Evolutionary conservation across 2,113 vertebrate species (phyloP), one percentile per base, ranked within the genome.

Genomic region (Forbesichthys papilliferus): DNA sequence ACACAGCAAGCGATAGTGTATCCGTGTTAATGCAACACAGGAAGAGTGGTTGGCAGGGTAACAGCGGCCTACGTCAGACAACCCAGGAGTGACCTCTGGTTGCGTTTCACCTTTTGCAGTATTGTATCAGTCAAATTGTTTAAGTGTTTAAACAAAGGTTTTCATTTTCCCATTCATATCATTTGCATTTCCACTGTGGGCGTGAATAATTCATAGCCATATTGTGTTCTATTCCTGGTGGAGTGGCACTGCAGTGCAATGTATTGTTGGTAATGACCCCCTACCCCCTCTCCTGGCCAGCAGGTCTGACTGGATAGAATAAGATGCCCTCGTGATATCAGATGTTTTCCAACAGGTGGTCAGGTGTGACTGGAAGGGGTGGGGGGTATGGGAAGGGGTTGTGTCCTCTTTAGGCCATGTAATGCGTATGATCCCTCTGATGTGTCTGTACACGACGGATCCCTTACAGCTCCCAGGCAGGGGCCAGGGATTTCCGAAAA

Each of bases 311-410:
- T 42, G 36, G 4, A 42, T 8, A 42, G 36, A 42, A 42, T 5
- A 6, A 1, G 36, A 42, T 42, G 36, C 36, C 36, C 36, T 42
- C 5, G 36, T 71, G 51, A 74, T 63, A 51, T 75, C 70, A 74
- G 68, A 81, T 69, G 51, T 63, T 84, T 87, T 86, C 76, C 80
- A 77, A 57, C 77, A 81, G 80, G 81, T 88, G 86, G 48, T 76
- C 81, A 86, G 90, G 88, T 89, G 87, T 64, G 77, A 77, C 65
- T 62, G 54, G 4, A 8, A 66, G 11, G 61, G 62, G 48, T 72
- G 27, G 27, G 20, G 27, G 27, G 1, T 27, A 27, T 27, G 27
- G 27, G 27, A 27, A 2, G 27, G 27, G 27, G 27, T 27, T 27
- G 27, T 68, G 64, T 73, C 60, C 78, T 78, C 62, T 59, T 69